Conservation (phyloP, 2,888 invertebrate species). For the Acrobasis consociella region DNA sequence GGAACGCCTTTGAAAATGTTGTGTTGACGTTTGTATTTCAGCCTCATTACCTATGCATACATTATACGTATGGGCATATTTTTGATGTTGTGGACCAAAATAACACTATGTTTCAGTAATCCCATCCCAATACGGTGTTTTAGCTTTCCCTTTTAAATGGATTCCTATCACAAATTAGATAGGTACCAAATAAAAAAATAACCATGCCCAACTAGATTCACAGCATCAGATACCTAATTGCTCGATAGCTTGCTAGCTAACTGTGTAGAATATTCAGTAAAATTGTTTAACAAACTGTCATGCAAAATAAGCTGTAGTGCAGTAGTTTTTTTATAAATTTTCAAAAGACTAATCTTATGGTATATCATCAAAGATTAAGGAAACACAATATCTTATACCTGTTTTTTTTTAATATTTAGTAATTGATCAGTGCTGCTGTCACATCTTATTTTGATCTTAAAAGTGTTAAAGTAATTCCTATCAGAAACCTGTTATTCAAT, state of each 20-base stretch:
- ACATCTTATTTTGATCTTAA: too few species aligned
- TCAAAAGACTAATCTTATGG: too few species aligned
- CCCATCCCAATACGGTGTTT: conserved; percentile 4
- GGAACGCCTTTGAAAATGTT: conserved; percentile 44
- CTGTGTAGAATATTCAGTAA: neutral
- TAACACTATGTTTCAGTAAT: conserved; percentile 41
- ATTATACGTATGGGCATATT: conserved; percentile 43
- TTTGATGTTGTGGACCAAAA: conserved; percentile 50
- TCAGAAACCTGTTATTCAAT: too few species aligned
- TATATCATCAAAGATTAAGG: too few species aligned
- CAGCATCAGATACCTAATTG: neutral
- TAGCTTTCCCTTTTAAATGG: neutral
- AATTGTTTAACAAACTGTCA: neutral
- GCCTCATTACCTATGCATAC: conserved; percentile 52
- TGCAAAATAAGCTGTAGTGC: too few species aligned
- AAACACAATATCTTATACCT: too few species aligned
- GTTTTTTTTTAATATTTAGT: too few species aligned
- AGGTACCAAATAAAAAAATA: neutral
- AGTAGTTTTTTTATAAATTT: too few species aligned
- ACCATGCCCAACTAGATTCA: conserved; percentile 11
- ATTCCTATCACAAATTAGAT: neutral
- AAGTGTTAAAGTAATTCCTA: too few species aligned
- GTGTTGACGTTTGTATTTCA: conserved; percentile 64
- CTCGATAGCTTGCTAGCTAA: neutral
- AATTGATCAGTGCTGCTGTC: too few species aligned